Evolutionary conservation across 2,113 vertebrate genomes (phyloP), one percentile per base, ranked within the genome.

Genomic region (Sus scrofa): DNA sequence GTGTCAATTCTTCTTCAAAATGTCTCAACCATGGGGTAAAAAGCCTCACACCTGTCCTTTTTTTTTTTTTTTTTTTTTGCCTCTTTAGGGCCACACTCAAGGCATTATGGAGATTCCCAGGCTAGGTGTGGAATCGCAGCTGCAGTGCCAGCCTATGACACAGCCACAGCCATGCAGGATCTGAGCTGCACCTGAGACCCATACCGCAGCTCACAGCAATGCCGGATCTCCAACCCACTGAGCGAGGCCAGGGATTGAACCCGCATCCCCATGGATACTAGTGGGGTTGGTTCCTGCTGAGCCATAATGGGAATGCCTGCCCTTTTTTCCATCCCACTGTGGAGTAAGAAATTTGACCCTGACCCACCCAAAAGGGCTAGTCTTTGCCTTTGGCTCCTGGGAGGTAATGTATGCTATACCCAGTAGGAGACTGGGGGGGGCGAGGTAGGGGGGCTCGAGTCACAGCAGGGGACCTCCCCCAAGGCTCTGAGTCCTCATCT

Each of bases 241-340:
- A 44, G 44, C 8, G 44, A 44, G 44, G 44, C 44, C 44, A 44
- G 44, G 44, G 44, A 44, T 44, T 44, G 44, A 44, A 8, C 44
- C 44, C 44, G 8, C 44, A 44, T 44, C 44, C 44, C 8, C 44
- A 44, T 44, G 44, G 44, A 44, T 44, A 44, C 44, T 44, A 44
- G 44, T 44, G 5, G 44, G 44, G 44, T 44, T 44, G 44, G 44
- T 44, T 44, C 4, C 44, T 44, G 44, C 44, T 44, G 44, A 44
- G 44, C 44, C 44, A 44, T 8, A 44, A 44, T 44, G 44, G 44
- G 44, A 44, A 44, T 8, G 44, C 44, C 44, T 44, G 44, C 44
- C 44, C 8, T 44, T 44, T 44, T 24, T 24, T 1, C 60, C 34
- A 15, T 3, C 5, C 7, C 19, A 34, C 14, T 3, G 3, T 2